Evolutionary conservation across 1,140 invertebrate species (phyloP).

Genomic region (Brachionus angularis): DNA sequence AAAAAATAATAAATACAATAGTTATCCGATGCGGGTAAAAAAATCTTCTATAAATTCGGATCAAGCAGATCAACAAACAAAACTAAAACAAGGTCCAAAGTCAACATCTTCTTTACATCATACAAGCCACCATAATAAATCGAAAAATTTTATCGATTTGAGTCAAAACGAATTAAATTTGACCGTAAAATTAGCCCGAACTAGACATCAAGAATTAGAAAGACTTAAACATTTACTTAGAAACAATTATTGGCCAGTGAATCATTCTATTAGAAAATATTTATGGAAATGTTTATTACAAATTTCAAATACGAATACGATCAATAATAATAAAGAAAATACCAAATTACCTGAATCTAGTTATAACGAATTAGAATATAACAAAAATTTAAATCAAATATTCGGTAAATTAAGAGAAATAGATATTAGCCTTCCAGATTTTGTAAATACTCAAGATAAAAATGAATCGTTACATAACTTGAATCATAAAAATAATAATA

Average conservation of each 20-base stretch:
- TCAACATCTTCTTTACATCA: too few relatives aligned
- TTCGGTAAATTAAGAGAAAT: slow-evolving; percentile 39
- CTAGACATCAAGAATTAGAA: slow-evolving; percentile 45
- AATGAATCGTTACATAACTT: background rate
- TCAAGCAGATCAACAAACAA: too few relatives aligned
- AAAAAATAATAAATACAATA: slow-evolving; percentile 32
- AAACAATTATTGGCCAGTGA: slow-evolving; percentile 45
- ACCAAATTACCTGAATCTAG: background rate
- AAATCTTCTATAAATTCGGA: too few relatives aligned
- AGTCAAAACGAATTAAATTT: slow-evolving; percentile 20
- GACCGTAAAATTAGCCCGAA: background rate
- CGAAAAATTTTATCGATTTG: background rate
- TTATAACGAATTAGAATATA: slow-evolving; percentile 12
- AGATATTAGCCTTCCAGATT: slow-evolving; percentile 24
- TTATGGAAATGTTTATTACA: slow-evolving; percentile 45
- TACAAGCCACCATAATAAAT: background rate
- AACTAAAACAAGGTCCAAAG: background rate
- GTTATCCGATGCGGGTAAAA: slow-evolving; percentile 26
- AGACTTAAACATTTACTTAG: slow-evolving; percentile 46
- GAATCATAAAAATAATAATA: background rate
- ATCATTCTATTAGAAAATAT: slow-evolving; percentile 45
- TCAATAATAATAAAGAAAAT: slow-evolving; percentile 1
- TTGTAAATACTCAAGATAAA: slow-evolving; percentile 4
- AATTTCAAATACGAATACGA: background rate
- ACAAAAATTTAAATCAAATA: slow-evolving; percentile 37